Evolutionary conservation across 2,888 invertebrate genomes (phyloP).

Genomic region (Caenorhabditis japonica): DNA sequence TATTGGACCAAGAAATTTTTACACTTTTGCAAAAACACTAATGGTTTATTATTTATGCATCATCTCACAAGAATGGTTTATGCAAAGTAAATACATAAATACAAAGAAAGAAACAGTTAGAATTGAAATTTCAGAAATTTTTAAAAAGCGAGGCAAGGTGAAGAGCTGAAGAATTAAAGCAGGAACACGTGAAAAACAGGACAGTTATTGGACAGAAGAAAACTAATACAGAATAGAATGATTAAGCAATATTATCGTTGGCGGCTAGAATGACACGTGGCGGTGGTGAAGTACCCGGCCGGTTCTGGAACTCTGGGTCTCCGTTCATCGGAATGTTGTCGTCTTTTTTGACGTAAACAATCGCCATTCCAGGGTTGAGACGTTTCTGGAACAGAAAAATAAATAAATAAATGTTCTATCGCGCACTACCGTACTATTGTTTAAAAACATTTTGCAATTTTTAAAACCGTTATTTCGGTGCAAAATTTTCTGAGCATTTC

Average conservation of each 20-base stretch:
- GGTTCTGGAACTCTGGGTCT: not conserved
- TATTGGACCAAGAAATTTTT: too few species aligned
- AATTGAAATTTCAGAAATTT: not conserved
- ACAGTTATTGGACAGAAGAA: not conserved
- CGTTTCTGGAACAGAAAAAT: slow-evolving; percentile 50
- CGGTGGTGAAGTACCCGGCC: slow-evolving; percentile 29
- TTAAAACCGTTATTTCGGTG: too few species aligned
- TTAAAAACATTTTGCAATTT: too few species aligned
- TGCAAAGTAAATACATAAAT: not conserved
- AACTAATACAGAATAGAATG: not conserved
- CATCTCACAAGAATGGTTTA: not conserved
- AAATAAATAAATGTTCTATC: too few species aligned
- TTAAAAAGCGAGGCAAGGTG: slow-evolving; percentile 6
- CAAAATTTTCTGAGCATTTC: too few species aligned
- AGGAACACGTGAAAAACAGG: slow-evolving; percentile 6
- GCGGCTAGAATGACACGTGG: slow-evolving; percentile 49
- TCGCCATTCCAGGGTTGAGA: slow-evolving; percentile 30
- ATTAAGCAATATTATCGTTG: slow-evolving; percentile 39
- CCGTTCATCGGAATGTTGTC: slow-evolving; percentile 5
- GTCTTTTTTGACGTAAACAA: slow-evolving; percentile 24
- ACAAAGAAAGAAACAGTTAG: not conserved
- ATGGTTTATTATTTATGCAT: too few species aligned
- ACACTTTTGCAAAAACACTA: too few species aligned
- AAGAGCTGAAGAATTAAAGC: slow-evolving; percentile 2
- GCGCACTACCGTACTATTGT: too few species aligned